A percentile compares a stretch with the other conserved stretches of the same genome.
Evolutionary conservation across 2,888 invertebrate genomes (phyloP).

Genomic region (Ephialtes manifestator): DNA sequence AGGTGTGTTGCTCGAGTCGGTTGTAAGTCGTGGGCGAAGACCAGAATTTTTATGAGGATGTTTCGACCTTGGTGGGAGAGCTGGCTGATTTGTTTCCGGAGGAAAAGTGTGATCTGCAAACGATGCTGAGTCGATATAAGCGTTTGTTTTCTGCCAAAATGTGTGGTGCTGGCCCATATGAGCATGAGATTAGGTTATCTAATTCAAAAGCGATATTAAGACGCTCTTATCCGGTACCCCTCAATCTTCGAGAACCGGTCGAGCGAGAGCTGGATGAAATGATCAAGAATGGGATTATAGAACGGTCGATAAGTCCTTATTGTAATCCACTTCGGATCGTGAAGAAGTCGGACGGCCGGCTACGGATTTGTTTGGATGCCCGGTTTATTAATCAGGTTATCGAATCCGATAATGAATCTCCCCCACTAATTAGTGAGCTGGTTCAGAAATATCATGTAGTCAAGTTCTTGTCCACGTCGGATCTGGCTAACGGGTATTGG

Average conservation of each 20-base stretch:
- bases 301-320: slow-evolving; percentile 72
- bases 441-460: slow-evolving; percentile 63
- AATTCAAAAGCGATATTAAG: too few species aligned
- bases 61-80: too few species aligned
- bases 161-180: too few species aligned
- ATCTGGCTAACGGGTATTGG: slow-evolving; percentile 70
- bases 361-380: slow-evolving; percentile 79
- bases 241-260: slow-evolving; percentile 71
- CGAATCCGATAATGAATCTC: too few species aligned
- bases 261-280: slow-evolving; percentile 73
- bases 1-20: too few species aligned
- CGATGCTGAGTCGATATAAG: too few species aligned
- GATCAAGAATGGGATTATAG: slow-evolving; percentile 63
- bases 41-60: too few species aligned
- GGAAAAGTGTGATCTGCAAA: too few species aligned
- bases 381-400: slow-evolving; percentile 74
- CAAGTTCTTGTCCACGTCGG: slow-evolving; percentile 66
- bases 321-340: slow-evolving; percentile 77
- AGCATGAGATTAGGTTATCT: too few species aligned
- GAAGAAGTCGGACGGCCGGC: slow-evolving; percentile 75
- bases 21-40: too few species aligned
- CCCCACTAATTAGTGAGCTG: slow-evolving; percentile 68
- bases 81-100: too few species aligned
- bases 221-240: slow-evolving; percentile 74
- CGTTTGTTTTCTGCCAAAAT: too few species aligned